Evolutionary conservation across 23 tunicate genomes (phyloP), one percentile per base, ranked within the genome.

Genomic region (Phallusia fumigata): DNA sequence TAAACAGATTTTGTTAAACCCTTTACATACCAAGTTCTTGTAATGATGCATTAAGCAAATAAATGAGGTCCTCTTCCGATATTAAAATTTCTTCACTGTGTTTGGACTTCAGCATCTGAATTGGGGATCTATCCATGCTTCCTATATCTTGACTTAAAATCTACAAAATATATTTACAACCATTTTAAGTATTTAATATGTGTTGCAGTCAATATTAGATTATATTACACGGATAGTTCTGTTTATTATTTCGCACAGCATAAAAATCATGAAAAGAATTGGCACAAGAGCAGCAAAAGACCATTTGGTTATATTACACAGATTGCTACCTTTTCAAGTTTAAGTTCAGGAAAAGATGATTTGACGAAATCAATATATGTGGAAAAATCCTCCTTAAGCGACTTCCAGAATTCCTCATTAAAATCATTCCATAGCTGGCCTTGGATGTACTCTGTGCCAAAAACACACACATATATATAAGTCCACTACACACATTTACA

Each of bases 361-460:
- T 74, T 35, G 19, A 83, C 73, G 8, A 33, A 18, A 16, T 51
- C 36, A 45, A 83, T 32, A 79, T 83, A 83, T 2, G 69, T 31
- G 24, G 13, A 6, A 19, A 83, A 32, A 75, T 83, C 86, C 22
- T n/a, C 32, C 15, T 49, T 11, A 18, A 83, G 50, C n/a, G 32
- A 35, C 22, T 32, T 75, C 86, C 86, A 83, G 28, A 83, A 83
- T 2, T 74, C 36, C 1, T 50, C 31, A 28, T 75, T 51, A 51
- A 32, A 83, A 49, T 74, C 86, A 75, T 26, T n/a, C 75, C 75
- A 53, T 79, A 83, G 45, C 8, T 30, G 65, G 36, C 40, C 72
- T 47, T 83, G 80, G 33, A 83, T 49, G 40, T 49, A 83, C 34
- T 69, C 85, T 82, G 33, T 21, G 35, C 26, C n/a, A 40, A 40